Percentiles rank a stretch among this genome's conserved stretches.
phyloP scores from a whole-genome alignment of 2,797 vertebrate species.

The Sebastolobus altivelis region DNA sequence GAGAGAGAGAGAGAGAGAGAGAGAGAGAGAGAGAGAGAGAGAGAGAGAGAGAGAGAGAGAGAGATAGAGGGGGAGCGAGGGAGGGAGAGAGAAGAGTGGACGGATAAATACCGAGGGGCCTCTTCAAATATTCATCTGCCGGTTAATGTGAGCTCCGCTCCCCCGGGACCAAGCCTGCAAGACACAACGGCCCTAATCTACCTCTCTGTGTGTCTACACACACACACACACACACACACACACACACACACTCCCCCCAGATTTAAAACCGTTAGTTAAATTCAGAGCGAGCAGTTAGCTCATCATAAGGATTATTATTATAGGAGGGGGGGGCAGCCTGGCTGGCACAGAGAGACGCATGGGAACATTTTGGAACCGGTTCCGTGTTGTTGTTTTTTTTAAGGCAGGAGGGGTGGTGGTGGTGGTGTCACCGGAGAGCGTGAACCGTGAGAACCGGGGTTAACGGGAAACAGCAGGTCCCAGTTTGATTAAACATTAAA shows the following conservation, averaged over 20 bases:
- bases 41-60: constrained; percentile 54
- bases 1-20: too few species aligned
- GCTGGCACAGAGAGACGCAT: constrained; percentile 34
- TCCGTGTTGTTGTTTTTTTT: background rate
- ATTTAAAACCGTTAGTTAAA: constrained; percentile 86
- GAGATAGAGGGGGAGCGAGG: background rate
- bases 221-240: constrained; percentile 62
- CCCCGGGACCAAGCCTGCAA: constrained; percentile 91
- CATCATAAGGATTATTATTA: constrained; percentile 80
- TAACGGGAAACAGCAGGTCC: constrained; percentile 65
- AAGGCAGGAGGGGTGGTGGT: background rate
- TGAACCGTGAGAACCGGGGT: constrained; percentile 70
- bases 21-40: constrained; percentile 51
- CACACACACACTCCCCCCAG: constrained; percentile 44
- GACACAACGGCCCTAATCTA: constrained; percentile 91
- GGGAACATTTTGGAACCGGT: constrained; percentile 38
- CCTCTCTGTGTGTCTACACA: constrained; percentile 76
- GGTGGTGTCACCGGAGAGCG: constrained; percentile 48
- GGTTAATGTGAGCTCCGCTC: constrained; percentile 94
- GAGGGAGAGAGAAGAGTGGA: constrained; percentile 66
- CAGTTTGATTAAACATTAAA: constrained; percentile 69
- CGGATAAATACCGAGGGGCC: constrained; percentile 94
- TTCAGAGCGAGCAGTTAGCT: constrained; percentile 83
- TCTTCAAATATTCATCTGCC: constrained; percentile 99
- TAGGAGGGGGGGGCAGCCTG: constrained; percentile 6